Evolutionary conservation across 2,888 invertebrate species (phyloP).

Genomic region (Ormia ochracea): DNA sequence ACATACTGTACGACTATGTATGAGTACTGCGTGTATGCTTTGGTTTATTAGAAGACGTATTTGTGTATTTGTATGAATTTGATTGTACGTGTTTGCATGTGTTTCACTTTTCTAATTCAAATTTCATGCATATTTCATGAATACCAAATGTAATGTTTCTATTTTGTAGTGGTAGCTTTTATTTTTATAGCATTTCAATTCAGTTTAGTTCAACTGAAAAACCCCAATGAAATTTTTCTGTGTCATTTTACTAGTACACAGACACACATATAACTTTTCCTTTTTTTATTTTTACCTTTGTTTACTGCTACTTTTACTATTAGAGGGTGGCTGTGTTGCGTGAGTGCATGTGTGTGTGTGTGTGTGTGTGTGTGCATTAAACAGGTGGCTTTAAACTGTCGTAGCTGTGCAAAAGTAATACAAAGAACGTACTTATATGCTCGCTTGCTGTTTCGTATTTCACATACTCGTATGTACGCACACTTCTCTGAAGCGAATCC

Average conservation of each 20-base stretch:
- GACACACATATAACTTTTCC: conserved; percentile 36
- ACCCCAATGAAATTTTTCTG: conserved; percentile 59
- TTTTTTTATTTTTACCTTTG: conserved; percentile 3
- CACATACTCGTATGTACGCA: not conserved
- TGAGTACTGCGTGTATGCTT: too few relatives aligned
- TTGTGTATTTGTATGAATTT: conserved; percentile 25
- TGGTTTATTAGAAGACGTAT: conserved; percentile 1
- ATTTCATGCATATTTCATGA: conserved; percentile 75
- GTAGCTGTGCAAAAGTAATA: conserved; percentile 21
- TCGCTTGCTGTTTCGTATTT: conserved; percentile 29
- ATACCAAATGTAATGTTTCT: conserved; percentile 64
- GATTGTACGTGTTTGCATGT: conserved; percentile 38
- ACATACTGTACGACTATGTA: too few relatives aligned
- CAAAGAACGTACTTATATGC: conserved; percentile 27
- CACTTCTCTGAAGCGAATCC: conserved; percentile 12
- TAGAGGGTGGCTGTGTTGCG: not conserved
- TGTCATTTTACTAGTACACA: conserved; percentile 49
- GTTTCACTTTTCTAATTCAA: conserved; percentile 69
- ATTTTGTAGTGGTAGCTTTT: conserved; percentile 56
- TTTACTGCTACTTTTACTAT: conserved; percentile 19
- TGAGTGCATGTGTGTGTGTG: too few relatives aligned
- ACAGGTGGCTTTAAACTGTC: conserved; percentile 45
- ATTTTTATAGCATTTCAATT: conserved; percentile 62
- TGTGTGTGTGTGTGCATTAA: not conserved
- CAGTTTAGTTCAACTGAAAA: conserved; percentile 53